Evolutionary conservation across 1,140 invertebrate genomes (phyloP), one percentile per base, ranked within the genome.

Genomic region (Acarapis woodi): DNA sequence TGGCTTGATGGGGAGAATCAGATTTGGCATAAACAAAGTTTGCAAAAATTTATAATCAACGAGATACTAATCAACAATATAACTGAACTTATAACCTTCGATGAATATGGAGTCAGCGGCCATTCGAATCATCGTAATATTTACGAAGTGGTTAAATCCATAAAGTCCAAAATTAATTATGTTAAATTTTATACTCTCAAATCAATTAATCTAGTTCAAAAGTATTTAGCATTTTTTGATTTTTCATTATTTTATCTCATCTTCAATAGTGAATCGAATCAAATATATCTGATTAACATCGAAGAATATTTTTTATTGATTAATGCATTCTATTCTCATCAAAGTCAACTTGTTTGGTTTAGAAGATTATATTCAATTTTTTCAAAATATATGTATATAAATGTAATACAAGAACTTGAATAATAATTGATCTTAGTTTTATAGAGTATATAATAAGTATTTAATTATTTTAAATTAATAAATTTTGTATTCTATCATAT

Each of bases 291-390:
- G 8, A 16, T 40, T 19, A 8, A 12, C 1, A 9, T 40, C 20
- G n/a, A 10, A 33, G 28, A 39, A 8, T 32, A 35, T 28, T 16
- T 25, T n/a, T 5, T n/a, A 18, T 25, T 40, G 23, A 4, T 33
- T 4, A 55, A 61, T 45, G 80, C 82, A 2, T 88, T 93, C 80
- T 60, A 58, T 39, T 61, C 65, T 42, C 82, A 94, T 53, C 56
- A 63, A 46, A 79, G 77, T 12, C 85, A 94, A 54, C 68, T 80
- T 53, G 65, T 79, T 10, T 94, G 85, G 85, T 93, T 80, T 53
- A 64, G 85, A 42, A 67, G 68, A 49, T 58, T 93, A 4, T 93
- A 87, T 51, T 67, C 90, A 46, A 53, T 71, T 32, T 82, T 87
- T 59, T 87, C 80, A 22, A 65, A 80, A 21, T 93, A 87, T 51